A percentile compares a stretch with the other conserved stretches of the same genome.
Evolutionary conservation across 1,140 invertebrate species (phyloP).

Genomic region (Chrysomallon squamiferum): DNA sequence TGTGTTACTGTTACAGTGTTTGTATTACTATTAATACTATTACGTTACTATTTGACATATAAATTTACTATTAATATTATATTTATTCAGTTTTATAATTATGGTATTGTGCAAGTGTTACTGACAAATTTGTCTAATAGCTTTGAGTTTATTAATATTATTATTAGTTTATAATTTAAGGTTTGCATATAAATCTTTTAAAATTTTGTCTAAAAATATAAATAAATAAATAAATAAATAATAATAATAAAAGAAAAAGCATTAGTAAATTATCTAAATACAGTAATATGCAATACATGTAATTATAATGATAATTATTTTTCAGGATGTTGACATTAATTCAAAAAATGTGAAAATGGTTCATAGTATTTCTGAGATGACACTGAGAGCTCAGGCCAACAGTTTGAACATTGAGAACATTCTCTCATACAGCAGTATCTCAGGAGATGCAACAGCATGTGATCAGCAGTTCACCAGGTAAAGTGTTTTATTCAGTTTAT

Average conservation of each 20-base stretch:
- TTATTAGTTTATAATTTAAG: too few relatives aligned
- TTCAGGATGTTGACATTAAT: not conserved
- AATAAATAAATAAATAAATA: not conserved
- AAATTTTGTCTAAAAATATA: not conserved
- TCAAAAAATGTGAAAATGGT: not conserved
- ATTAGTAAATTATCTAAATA: not conserved
- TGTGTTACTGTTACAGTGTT: not conserved
- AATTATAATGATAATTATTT: not conserved
- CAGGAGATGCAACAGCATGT: constrained; percentile 53
- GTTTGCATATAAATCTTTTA: not conserved
- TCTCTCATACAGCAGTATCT: constrained; percentile 53
- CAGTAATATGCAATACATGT: not conserved
- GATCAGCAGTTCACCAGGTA: constrained; percentile 60
- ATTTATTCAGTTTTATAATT: not conserved
- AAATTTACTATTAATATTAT: not conserved
- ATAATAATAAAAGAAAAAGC: not conserved
- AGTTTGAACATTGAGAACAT: constrained; percentile 33
- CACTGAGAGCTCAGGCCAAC: not conserved
- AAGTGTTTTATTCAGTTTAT: too few relatives aligned
- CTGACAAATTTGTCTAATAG: too few relatives aligned
- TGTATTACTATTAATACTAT: not conserved
- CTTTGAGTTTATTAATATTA: too few relatives aligned
- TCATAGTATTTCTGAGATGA: not conserved
- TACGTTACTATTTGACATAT: not conserved
- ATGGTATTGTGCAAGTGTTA: not conserved